Evolutionary conservation across 2,113 vertebrate species (phyloP).

Genomic region (Nerophis ophidion): DNA sequence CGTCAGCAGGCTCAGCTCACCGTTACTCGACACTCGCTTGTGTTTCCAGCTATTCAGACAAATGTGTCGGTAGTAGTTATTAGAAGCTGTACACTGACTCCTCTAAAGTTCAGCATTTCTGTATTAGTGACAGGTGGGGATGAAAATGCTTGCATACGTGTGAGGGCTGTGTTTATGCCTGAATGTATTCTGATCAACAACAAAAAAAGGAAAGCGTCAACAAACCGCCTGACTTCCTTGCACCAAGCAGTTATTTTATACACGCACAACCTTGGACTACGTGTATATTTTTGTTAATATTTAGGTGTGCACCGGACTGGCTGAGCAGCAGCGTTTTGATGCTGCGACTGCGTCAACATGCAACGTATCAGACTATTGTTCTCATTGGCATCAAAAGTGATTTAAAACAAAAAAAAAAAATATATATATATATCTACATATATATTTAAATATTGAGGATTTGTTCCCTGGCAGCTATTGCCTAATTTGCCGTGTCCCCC

Average conservation of each 20-base stretch:
- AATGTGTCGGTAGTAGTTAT: too few species aligned
- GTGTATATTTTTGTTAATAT: constrained; percentile 44
- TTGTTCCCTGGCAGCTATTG: background rate
- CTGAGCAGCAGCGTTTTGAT: constrained; percentile 12
- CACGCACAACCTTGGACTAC: constrained; percentile 29
- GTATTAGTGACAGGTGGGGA: too few species aligned
- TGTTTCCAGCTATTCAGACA: too few species aligned
- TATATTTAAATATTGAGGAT: constrained; percentile 9
- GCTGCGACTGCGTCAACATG: constrained; percentile 7
- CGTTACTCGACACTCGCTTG: too few species aligned
- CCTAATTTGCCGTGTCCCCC: constrained; percentile 16
- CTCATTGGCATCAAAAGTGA: constrained; percentile 10
- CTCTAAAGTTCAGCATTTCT: too few species aligned
- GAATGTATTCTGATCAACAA: too few species aligned
- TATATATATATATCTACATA: constrained; percentile 12
- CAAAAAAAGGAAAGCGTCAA: too few species aligned
- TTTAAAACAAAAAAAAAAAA: too few species aligned
- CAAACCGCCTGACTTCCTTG: constrained; percentile 32
- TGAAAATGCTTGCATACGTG: too few species aligned
- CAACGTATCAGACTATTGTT: background rate
- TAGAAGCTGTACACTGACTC: too few species aligned
- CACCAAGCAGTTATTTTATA: constrained; percentile 41
- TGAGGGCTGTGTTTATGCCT: too few species aligned
- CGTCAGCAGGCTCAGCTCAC: too few species aligned
- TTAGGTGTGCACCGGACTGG: constrained; percentile 24